Evolutionary conservation across 1,140 invertebrate species (phyloP).

Genomic region (Thaumatotibia leucotreta): DNA sequence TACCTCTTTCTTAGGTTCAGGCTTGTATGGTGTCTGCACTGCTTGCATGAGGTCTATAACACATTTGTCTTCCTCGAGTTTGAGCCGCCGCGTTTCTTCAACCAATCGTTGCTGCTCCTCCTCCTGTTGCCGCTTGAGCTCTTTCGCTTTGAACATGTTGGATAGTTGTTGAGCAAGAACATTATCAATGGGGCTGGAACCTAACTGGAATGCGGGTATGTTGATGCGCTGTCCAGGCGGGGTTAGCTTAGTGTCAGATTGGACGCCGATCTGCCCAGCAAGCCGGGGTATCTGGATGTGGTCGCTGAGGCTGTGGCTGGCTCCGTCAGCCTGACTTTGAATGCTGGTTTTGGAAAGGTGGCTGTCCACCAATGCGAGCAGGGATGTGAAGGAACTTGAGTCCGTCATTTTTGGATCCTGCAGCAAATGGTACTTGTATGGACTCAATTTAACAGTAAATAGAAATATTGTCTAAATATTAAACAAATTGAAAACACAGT

Average conservation of each 20-base stretch:
- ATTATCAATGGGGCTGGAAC: slow-evolving; percentile 43
- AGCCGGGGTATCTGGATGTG: slow-evolving; percentile 22
- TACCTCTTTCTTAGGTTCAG: slow-evolving; percentile 16
- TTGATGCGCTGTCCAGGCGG: slow-evolving; percentile 26
- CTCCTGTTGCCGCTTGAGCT: slow-evolving; percentile 38
- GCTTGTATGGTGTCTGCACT: slow-evolving; percentile 27
- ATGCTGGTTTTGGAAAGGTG: slow-evolving; percentile 51
- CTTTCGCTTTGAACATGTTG: slow-evolving; percentile 58
- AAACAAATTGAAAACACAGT: too few species aligned
- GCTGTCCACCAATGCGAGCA: slow-evolving; percentile 52
- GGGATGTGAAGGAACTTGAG: slow-evolving; percentile 41
- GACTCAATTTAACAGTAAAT: too few species aligned
- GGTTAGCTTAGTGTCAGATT: slow-evolving; percentile 30
- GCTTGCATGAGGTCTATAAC: slow-evolving; percentile 53
- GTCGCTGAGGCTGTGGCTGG: background rate
- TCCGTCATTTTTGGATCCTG: slow-evolving; percentile 29
- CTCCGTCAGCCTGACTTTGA: slow-evolving; percentile 18
- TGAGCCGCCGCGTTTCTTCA: slow-evolving; percentile 33
- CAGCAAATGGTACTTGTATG: background rate
- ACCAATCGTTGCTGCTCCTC: slow-evolving; percentile 35
- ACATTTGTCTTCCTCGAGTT: slow-evolving; percentile 26
- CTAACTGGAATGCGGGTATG: slow-evolving; percentile 31
- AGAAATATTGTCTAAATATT: too few species aligned
- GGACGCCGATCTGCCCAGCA: slow-evolving; percentile 20
- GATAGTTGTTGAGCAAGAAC: slow-evolving; percentile 49